phyloP scores from a whole-genome alignment of 2,797 vertebrate species.

The Lagorchestes hirsutus region DNA sequence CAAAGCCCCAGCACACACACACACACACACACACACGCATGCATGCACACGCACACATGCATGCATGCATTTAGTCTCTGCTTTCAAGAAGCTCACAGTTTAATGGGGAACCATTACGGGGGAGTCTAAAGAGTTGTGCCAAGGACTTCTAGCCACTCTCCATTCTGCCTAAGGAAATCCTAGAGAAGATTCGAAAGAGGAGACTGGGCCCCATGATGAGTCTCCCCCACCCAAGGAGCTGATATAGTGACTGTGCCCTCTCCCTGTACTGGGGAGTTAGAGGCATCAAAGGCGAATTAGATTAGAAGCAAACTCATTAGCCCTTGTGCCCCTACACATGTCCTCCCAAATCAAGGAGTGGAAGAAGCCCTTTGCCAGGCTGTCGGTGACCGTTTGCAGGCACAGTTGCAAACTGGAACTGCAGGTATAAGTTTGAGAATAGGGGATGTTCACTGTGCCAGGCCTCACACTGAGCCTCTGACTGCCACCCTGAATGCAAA shows the following conservation, averaged over 20 bases:
- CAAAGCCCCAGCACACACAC: background rate
- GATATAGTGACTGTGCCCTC: background rate
- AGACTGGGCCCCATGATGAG: background rate
- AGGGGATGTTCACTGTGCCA: fast-evolving
- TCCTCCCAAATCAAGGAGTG: background rate
- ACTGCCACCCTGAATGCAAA: background rate
- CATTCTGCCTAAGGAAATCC: background rate
- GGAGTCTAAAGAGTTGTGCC: background rate
- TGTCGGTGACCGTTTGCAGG: background rate
- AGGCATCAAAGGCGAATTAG: background rate
- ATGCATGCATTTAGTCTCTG: background rate
- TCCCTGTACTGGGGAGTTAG: background rate
- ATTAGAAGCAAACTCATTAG: background rate
- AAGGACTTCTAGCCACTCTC: background rate
- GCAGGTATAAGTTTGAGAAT: background rate
- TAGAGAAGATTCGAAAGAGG: background rate
- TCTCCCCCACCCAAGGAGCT: background rate
- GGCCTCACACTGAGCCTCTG: background rate
- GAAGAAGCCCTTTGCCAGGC: background rate
- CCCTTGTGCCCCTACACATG: background rate
- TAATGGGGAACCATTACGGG: background rate
- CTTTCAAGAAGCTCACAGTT: background rate
- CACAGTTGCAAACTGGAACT: background rate
- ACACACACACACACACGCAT: background rate
- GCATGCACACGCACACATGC: no score